Evolutionary conservation across 2,888 invertebrate species (phyloP).

Genomic region (Pyralis farinalis): DNA sequence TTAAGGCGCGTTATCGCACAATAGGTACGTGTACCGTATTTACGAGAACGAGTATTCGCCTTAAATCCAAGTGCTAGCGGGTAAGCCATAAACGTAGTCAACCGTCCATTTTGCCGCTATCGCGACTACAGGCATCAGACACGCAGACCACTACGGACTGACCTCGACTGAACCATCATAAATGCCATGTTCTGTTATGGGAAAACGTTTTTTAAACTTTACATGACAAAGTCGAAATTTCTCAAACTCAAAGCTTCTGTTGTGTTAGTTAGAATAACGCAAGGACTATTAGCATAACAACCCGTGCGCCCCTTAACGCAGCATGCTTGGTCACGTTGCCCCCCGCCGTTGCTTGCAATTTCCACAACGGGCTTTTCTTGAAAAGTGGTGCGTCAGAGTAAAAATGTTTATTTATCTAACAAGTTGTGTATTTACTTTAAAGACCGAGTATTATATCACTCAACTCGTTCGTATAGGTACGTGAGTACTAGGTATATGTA

Average conservation of each 20-base stretch:
- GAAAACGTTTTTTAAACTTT: conserved; percentile 9
- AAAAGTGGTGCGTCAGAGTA: conserved; percentile 51
- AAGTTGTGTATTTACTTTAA: neutral
- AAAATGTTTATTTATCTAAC: conserved; percentile 26
- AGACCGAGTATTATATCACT: conserved; percentile 8
- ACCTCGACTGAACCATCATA: conserved; percentile 23
- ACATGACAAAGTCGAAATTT: conserved; percentile 22
- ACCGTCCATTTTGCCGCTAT: conserved; percentile 78
- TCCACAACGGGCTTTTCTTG: conserved; percentile 63
- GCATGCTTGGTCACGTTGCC: conserved; percentile 79
- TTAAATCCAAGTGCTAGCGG: conserved; percentile 65
- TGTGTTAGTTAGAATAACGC: conserved; percentile 23
- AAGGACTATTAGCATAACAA: conserved; percentile 73
- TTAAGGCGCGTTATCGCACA: conserved; percentile 60
- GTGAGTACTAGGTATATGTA: no score
- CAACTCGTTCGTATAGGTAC: no score
- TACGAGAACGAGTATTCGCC: conserved; percentile 60
- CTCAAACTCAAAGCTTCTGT: neutral
- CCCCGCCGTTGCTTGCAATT: conserved; percentile 72
- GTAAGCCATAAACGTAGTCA: conserved; percentile 77
- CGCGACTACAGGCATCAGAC: conserved; percentile 63
- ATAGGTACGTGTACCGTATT: conserved; percentile 56
- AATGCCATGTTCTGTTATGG: conserved; percentile 3
- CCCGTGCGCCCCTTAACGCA: conserved; percentile 76
- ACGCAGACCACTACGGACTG: conserved; percentile 51